Conservation (phyloP, 2,797 vertebrate species). For the Perodicticus potto region DNA sequence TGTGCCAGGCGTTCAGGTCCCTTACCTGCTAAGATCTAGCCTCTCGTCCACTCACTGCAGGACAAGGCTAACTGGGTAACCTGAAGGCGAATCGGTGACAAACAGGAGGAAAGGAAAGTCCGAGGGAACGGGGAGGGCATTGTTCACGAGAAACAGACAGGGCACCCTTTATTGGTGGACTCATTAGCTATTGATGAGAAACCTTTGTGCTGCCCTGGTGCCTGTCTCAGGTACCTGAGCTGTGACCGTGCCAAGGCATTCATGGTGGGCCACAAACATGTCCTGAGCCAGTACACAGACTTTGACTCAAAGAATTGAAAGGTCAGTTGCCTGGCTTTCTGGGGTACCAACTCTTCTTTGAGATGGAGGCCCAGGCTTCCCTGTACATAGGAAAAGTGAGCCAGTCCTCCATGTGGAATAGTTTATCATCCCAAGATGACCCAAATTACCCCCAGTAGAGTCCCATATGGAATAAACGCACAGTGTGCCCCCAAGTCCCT, state of each 20-base stretch:
- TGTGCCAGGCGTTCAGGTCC: neutral
- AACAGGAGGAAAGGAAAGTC: neutral
- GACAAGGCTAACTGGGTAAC: neutral
- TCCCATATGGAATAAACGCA: neutral
- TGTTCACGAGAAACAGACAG: neutral
- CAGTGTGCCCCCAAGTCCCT: neutral
- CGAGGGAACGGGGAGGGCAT: fast-evolving
- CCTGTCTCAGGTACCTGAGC: neutral
- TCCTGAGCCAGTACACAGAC: neutral
- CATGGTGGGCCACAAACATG: too few species aligned
- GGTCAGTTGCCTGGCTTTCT: neutral
- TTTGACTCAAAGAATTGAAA: neutral
- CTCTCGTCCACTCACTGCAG: neutral
- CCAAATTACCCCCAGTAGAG: neutral
- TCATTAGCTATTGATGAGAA: conserved; percentile 33
- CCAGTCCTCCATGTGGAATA: neutral
- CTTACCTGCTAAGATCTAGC: neutral
- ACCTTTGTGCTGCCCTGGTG: neutral
- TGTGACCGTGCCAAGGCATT: neutral
- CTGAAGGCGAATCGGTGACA: neutral
- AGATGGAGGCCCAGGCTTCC: neutral
- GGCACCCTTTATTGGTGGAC: conserved; percentile 9
- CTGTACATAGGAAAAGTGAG: neutral
- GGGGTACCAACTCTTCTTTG: neutral
- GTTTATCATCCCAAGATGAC: neutral